These are phyloP conservation scores for Eupithecia exiguata DNA, from an alignment of 2,888 invertebrate species.

Conservation along the genomic window DNA sequence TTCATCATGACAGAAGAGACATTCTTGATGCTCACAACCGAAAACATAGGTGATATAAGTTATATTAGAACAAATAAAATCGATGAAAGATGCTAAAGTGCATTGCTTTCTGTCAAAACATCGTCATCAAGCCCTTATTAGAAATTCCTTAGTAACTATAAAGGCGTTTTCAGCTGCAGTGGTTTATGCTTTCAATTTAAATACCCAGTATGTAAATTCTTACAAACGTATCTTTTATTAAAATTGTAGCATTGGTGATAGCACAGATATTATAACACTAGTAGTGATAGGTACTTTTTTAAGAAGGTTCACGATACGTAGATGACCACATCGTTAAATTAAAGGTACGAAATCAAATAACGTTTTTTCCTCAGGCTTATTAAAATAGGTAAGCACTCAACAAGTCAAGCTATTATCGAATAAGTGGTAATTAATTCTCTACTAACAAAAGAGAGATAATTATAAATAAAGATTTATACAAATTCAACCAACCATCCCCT, in stretches of 20 bases:
- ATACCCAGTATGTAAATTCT: not conserved
- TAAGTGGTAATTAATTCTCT: not conserved
- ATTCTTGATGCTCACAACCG: constrained; percentile 7
- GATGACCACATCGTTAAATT: not conserved
- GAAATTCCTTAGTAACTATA: constrained; percentile 6
- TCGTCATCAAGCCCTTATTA: not conserved
- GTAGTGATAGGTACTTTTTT: no score
- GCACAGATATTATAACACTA: no score
- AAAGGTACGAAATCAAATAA: not conserved
- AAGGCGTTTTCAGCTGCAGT: not conserved
- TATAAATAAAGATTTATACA: not conserved
- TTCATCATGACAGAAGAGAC: constrained; percentile 70
- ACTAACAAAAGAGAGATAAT: not conserved
- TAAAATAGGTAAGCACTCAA: not conserved
- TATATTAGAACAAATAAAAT: not conserved
- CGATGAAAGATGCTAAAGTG: constrained; percentile 1
- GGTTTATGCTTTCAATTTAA: not conserved
- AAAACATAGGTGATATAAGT: not conserved
- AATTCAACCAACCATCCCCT: not conserved
- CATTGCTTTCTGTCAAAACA: not conserved
- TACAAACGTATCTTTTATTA: not conserved
- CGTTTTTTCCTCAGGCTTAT: not conserved
- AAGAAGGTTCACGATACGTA: not conserved
- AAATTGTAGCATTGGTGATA: not conserved
- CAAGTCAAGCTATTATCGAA: not conserved